These are phyloP conservation scores for Rhynchotus rufescens DNA, from an alignment of 2,797 vertebrate species.

Conservation along the genomic window DNA sequence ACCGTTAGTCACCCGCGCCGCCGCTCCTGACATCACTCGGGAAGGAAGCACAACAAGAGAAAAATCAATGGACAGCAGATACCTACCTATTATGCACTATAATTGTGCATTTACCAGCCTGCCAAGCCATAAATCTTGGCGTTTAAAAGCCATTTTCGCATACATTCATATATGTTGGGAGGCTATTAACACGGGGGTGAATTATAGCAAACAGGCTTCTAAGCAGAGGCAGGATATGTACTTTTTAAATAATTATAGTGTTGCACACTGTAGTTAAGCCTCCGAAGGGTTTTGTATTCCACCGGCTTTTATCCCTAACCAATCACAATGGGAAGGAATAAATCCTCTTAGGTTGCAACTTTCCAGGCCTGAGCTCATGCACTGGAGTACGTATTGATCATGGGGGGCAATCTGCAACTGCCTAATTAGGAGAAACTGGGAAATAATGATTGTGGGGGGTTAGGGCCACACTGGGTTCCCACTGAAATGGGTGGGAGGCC, in stretches of 20 bases:
- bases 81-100: conserved; percentile 60
- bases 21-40: conserved; percentile 70
- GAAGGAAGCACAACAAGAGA: conserved; percentile 66
- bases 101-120: conserved; percentile 70
- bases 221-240: conserved; percentile 50
- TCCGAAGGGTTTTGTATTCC: conserved; percentile 63
- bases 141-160: conserved; percentile 71
- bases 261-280: conserved; percentile 57
- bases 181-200: conserved; percentile 59
- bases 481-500: not conserved
- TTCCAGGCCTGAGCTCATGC: conserved; percentile 54
- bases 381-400: conserved; percentile 51
- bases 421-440: conserved; percentile 21
- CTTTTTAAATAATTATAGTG: conserved; percentile 67
- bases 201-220: conserved; percentile 63
- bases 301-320: conserved; percentile 52
- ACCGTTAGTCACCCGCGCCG: conserved; percentile 51
- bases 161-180: conserved; percentile 69
- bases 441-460: conserved; percentile 43
- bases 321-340: conserved; percentile 62
- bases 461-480: not conserved
- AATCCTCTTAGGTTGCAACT: conserved; percentile 77
- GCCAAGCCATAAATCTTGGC: conserved; percentile 68
- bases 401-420: conserved; percentile 38
- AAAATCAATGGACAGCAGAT: conserved; percentile 72